phyloP scores from a whole-genome alignment of 2,888 invertebrate genomes.

The Cryptus viduatorius region DNA sequence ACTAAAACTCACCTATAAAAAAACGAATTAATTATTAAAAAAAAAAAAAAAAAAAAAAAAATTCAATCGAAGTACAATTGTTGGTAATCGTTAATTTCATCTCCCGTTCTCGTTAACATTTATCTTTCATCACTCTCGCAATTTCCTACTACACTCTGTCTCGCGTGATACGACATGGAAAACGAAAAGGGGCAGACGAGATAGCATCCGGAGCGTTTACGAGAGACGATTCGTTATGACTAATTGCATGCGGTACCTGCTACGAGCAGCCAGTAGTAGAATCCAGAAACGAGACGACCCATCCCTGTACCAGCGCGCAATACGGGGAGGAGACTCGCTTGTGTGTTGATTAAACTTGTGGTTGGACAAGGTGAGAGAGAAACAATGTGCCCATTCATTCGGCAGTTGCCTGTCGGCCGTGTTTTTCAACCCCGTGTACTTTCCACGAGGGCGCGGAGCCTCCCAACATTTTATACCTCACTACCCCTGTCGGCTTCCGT shows the following conservation, averaged over 20 bases:
- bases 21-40: not conserved
- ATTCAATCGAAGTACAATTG: conserved; percentile 7
- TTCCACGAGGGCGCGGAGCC: not conserved
- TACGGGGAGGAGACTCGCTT: not conserved
- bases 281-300: conserved; percentile 29
- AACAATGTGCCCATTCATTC: conserved; percentile 56
- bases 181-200: not conserved
- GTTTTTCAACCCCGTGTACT: conserved; percentile 54
- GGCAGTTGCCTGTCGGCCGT: conserved; percentile 36
- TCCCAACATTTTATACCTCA: conserved; percentile 31
- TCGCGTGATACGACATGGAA: conserved; percentile 25
- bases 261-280: conserved; percentile 36
- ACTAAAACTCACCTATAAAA: not conserved
- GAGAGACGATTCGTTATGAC: conserved; percentile 69
- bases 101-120: not conserved
- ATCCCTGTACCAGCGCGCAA: conserved; percentile 1
- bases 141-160: not conserved
- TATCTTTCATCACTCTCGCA: conserved; percentile 18
- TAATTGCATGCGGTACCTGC: conserved; percentile 67
- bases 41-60: not conserved
- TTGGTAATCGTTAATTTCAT: not conserved
- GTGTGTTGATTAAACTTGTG: conserved; percentile 68
- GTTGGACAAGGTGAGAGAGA: conserved; percentile 42
- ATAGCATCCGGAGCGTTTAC: conserved; percentile 55
- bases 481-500: conserved; percentile 51